Evolutionary conservation across 2,797 vertebrate genomes (phyloP).

Genomic region (Phataginus tricuspis): DNA sequence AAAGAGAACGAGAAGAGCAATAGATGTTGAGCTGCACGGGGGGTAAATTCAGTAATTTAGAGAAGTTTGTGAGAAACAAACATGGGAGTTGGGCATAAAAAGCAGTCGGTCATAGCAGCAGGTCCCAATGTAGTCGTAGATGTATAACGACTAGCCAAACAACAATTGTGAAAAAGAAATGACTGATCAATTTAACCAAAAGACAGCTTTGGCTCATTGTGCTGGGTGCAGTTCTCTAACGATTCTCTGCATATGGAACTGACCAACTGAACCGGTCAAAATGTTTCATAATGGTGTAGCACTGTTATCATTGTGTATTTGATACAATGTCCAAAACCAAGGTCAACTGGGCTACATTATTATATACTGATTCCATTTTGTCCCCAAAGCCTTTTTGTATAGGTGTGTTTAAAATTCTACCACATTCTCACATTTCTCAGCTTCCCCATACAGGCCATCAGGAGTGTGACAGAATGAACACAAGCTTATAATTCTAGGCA

Average conservation of each 20-base stretch:
- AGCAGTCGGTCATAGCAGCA: neutral
- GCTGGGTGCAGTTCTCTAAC: neutral
- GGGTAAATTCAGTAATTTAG: neutral
- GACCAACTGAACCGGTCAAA: neutral
- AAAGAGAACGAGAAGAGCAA: neutral
- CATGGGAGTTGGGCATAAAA: neutral
- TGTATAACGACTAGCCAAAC: fast-evolving
- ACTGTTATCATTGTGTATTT: neutral
- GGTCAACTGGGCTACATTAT: neutral
- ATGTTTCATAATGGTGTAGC: neutral
- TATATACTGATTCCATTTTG: conserved; percentile 58
- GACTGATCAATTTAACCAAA: neutral
- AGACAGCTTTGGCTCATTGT: neutral
- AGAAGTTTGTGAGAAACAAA: neutral
- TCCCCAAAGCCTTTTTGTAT: neutral
- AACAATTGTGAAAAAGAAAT: neutral
- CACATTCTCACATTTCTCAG: conserved; percentile 7
- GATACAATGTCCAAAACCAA: neutral
- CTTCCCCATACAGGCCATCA: neutral
- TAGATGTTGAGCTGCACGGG: neutral
- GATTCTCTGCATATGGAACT: neutral
- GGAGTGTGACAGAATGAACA: conserved; percentile 15
- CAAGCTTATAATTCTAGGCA: conserved; percentile 75
- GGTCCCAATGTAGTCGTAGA: neutral
- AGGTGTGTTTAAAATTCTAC: conserved; percentile 51